phyloP scores from a whole-genome alignment of 2,113 vertebrate genomes.

The Puntigrus tetrazona region DNA sequence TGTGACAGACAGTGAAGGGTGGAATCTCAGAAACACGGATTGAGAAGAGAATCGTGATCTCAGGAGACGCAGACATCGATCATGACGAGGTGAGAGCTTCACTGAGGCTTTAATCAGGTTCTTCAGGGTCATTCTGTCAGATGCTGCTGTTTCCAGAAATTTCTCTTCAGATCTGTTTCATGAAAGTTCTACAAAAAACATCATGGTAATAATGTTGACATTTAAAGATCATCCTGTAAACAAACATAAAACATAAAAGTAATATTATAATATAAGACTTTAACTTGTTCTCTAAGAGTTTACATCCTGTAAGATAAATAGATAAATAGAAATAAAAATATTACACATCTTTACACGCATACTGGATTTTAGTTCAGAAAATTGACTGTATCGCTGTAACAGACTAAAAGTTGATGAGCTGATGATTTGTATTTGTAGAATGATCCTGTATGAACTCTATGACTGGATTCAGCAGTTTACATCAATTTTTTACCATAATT shows the following conservation, averaged over 20 bases:
- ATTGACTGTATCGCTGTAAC: neutral
- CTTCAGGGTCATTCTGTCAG: neutral
- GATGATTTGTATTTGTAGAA: neutral
- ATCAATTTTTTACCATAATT: neutral
- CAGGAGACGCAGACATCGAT: slow-evolving; percentile 93
- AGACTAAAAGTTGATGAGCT: neutral
- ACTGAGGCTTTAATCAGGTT: neutral
- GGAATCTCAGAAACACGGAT: slow-evolving; percentile 95
- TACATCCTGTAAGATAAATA: no score
- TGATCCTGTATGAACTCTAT: neutral
- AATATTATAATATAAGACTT: neutral
- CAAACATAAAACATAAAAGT: neutral
- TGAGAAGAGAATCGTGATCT: slow-evolving; percentile 97
- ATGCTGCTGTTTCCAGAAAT: neutral
- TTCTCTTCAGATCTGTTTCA: neutral
- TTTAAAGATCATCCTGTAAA: neutral
- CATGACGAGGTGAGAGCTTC: slow-evolving; percentile 76
- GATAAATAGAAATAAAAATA: no score
- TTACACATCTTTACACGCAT: no score
- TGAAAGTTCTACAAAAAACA: no score
- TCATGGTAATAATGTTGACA: neutral
- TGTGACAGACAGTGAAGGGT: slow-evolving; percentile 87
- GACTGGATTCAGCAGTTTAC: neutral
- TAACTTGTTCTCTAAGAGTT: no score
- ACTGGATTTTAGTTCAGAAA: neutral